These are phyloP conservation scores for Desmodus rotundus DNA, from an alignment of 2,113 vertebrate genomes.

Conservation along the genomic window DNA sequence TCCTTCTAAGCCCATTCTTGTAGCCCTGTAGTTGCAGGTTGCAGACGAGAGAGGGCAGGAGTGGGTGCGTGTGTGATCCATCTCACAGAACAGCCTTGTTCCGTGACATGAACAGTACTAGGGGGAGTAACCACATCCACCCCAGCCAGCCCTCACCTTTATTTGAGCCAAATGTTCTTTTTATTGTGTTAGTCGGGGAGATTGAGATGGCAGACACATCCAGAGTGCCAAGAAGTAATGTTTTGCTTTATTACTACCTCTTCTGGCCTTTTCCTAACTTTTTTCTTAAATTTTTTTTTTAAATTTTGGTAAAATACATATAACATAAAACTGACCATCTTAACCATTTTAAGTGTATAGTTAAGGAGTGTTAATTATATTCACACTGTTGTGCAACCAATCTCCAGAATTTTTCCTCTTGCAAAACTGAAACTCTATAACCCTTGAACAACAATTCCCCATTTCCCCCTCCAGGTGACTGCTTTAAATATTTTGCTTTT, in stretches of 20 bases:
- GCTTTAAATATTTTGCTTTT: background rate
- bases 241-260: background rate
- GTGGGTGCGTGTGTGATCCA: fast-evolving
- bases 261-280: background rate
- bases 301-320: background rate
- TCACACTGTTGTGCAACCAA: background rate
- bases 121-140: background rate
- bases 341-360: background rate
- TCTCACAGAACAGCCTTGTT: background rate
- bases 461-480: background rate
- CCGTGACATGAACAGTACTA: too few relatives aligned
- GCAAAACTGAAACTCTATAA: background rate
- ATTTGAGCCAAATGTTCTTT: background rate
- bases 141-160: background rate
- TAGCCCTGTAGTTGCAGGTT: background rate
- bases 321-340: background rate
- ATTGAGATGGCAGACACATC: background rate
- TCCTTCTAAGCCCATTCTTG: background rate
- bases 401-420: constrained; percentile 13
- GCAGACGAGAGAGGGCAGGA: background rate
- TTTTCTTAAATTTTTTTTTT: background rate
- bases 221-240: background rate
- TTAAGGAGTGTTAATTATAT: background rate
- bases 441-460: background rate
- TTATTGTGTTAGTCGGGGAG: background rate